Evolutionary conservation across 2,113 vertebrate genomes (phyloP).

Genomic region (Aphyosemion australe): DNA sequence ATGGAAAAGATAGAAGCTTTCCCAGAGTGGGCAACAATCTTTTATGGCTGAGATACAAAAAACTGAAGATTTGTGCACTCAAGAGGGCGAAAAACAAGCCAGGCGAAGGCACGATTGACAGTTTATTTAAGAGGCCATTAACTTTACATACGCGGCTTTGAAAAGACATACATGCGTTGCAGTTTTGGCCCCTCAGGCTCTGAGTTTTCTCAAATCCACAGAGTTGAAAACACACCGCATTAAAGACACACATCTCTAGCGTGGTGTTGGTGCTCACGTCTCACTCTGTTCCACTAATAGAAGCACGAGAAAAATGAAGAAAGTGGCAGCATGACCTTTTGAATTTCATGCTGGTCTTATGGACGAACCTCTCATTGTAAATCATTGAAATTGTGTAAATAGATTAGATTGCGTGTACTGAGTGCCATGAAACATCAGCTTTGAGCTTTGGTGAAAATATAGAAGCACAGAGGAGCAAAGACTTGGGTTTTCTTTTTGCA

Average conservation of each 20-base stretch:
- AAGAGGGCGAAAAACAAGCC: slow-evolving; percentile 50
- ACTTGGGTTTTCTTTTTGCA: background rate
- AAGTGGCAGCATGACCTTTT: slow-evolving; percentile 64
- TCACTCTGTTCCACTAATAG: slow-evolving; percentile 32
- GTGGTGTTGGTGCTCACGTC: slow-evolving; percentile 17
- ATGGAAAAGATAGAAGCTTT: slow-evolving; percentile 25
- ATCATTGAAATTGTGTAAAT: slow-evolving; percentile 9
- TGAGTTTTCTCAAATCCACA: slow-evolving; percentile 9
- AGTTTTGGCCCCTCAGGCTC: slow-evolving; percentile 44
- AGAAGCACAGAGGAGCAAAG: background rate
- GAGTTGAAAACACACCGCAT: slow-evolving; percentile 30
- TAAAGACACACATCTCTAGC: slow-evolving; percentile 24
- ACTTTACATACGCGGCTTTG: slow-evolving; percentile 76
- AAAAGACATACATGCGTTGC: slow-evolving; percentile 63
- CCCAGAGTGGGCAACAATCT: slow-evolving; percentile 44
- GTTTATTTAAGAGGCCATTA: slow-evolving; percentile 84
- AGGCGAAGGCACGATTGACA: slow-evolving; percentile 73
- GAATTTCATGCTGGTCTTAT: slow-evolving; percentile 20
- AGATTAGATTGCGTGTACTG: background rate
- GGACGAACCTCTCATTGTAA: background rate
- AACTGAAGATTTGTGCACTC: slow-evolving; percentile 55
- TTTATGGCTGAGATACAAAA: slow-evolving; percentile 21
- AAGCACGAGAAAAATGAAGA: slow-evolving; percentile 17
- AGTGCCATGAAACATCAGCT: background rate
- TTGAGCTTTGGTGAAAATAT: slow-evolving; percentile 3